Evolutionary conservation across 2,888 invertebrate genomes (phyloP), one percentile per base, ranked within the genome.

Genomic region (Icerya purchasi): DNA sequence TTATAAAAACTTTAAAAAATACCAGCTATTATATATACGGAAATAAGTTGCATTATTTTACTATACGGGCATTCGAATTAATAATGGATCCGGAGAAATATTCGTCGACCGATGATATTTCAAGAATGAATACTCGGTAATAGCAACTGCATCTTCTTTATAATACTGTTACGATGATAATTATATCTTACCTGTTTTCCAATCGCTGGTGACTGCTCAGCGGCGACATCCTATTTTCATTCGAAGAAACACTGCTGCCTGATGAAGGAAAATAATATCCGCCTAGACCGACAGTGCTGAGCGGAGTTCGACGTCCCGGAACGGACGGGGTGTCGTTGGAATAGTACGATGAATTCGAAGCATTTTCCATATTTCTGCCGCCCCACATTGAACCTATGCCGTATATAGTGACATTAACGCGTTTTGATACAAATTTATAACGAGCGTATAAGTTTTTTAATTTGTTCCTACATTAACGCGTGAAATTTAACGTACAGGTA

Each of bases 201-300:
- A 61, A 63, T 50, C 61, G 55, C 25, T 63, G 60, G 25, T 56
- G 64, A 61, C 51, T 63, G 59, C 50, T 63, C 50, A 59, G 63
- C 18, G 79, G 78, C 69, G 83, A 82, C 0, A 84, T 84, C 69
- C 84, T 82, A 70, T 88, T 88, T 70, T 87, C 88, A 68, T 88
- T 87, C 3, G 66, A 65, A 36, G 62, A 65, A 1, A 62, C 59
- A 0, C 61, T 58, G 1, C 72, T 8, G 72, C 69, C 61, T 72
- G 73, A 54, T 72, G 70, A 72, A 69, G 85, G 86, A 71, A 86
- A 86, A 73, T 87, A 88, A 72, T 87, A 88, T n/a, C 87, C 87
- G 22, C 88, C 86, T 24, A 89, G 75, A 19, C 87, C 87, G 22
- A 89, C 87, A 3, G 86, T 82, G 14, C 88, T 86, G 59, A 89